Percentiles rank a stretch among this genome's conserved stretches.
These are phyloP conservation scores for Scomber japonicus DNA, from an alignment of 2,113 vertebrate genomes.

Conservation along the genomic window DNA sequence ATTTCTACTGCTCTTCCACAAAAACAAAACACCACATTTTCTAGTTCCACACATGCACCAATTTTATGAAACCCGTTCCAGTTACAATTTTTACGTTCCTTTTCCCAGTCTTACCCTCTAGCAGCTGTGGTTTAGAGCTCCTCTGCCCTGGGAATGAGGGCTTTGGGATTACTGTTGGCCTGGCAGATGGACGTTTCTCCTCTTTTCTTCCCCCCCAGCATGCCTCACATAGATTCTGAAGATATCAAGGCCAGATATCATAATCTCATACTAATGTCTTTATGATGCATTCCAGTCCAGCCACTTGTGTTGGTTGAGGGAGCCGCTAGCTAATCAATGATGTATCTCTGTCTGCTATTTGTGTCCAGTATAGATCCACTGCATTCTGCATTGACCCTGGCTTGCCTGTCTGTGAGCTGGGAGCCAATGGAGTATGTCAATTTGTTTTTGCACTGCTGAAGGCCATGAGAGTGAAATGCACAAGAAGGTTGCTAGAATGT, in stretches of 20 bases:
- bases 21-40: background rate
- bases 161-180: conserved; percentile 38
- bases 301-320: conserved; percentile 34
- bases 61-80: conserved; percentile 12
- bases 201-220: background rate
- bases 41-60: background rate
- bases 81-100: conserved; percentile 8
- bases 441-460: conserved; percentile 1
- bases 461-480: background rate
- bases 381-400: conserved; percentile 58
- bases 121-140: conserved; percentile 57
- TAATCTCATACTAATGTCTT: conserved; percentile 64
- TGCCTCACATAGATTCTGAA: conserved; percentile 33
- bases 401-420: conserved; percentile 27
- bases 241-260: conserved; percentile 60
- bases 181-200: conserved; percentile 50
- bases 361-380: conserved; percentile 58
- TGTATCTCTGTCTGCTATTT: conserved; percentile 60
- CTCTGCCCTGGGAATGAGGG: conserved; percentile 37
- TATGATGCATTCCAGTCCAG: conserved; percentile 60
- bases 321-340: conserved; percentile 61
- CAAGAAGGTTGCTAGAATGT: background rate
- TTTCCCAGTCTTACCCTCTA: conserved; percentile 17
- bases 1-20: background rate
- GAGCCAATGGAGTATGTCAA: conserved; percentile 3